These are phyloP conservation scores for Passer montanus DNA, from an alignment of 2,113 vertebrate species.

Conservation along the genomic window DNA sequence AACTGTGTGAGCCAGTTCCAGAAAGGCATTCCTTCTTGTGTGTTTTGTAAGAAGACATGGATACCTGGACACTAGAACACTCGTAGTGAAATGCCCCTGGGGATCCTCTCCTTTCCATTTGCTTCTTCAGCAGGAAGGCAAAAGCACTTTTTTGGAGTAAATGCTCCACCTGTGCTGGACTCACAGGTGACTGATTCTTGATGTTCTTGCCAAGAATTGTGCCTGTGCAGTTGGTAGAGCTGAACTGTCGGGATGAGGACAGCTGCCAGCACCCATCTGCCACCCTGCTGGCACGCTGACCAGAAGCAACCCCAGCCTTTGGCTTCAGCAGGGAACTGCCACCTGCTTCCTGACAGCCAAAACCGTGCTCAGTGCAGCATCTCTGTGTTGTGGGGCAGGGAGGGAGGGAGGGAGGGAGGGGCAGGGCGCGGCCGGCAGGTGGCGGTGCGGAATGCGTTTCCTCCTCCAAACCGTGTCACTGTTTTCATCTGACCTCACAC, in stretches of 20 bases:
- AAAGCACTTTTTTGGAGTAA: background rate
- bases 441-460: fast-evolving
- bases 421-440: background rate
- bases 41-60: background rate
- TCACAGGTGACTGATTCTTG: background rate
- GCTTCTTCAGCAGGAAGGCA: background rate
- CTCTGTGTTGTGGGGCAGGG: too few species aligned
- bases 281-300: background rate
- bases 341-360: background rate
- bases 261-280: background rate
- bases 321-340: background rate
- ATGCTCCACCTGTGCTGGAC: background rate
- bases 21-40: background rate
- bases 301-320: background rate
- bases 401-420: too few species aligned
- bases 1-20: background rate
- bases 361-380: background rate
- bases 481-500: background rate
- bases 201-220: background rate
- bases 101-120: background rate
- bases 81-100: background rate
- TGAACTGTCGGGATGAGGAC: background rate
- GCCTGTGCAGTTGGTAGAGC: background rate
- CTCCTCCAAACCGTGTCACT: fast-evolving
- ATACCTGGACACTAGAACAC: background rate